phyloP scores from a whole-genome alignment of 2,888 invertebrate genomes.

The Habroteleia sp. region DNA sequence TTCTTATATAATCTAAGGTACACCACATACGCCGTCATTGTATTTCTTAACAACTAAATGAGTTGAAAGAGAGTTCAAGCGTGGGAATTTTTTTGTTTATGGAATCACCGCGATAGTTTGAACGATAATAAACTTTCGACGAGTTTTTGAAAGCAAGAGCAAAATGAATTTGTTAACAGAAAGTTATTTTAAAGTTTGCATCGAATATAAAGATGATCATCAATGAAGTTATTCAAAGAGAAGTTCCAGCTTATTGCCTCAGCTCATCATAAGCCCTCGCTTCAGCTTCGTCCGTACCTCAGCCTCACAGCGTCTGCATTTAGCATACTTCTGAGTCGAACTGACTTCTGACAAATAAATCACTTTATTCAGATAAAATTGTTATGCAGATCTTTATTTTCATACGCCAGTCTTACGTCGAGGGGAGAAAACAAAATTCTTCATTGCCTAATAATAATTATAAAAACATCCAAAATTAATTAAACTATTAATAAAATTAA shows the following conservation, averaged over 20 bases:
- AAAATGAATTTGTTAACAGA: conserved; percentile 2
- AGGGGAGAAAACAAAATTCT: too few species aligned
- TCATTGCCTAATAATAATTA: too few species aligned
- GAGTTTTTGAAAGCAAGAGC: too few species aligned
- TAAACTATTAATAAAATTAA: too few species aligned
- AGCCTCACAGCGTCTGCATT: conserved; percentile 68
- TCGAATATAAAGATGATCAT: conserved; percentile 40
- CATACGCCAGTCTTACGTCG: too few species aligned
- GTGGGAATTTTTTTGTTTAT: conserved; percentile 1
- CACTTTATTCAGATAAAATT: conserved; percentile 11
- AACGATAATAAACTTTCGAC: too few species aligned
- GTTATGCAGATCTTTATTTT: too few species aligned
- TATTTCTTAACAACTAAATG: conserved; percentile 23
- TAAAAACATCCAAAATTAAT: too few species aligned
- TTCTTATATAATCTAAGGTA: conserved; percentile 51
- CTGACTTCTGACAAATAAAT: conserved; percentile 40
- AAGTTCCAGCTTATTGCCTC: conserved; percentile 58
- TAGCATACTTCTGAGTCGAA: conserved; percentile 53
- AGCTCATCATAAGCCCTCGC: conserved; percentile 67
- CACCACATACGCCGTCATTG: conserved; percentile 13
- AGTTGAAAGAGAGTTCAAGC: conserved; percentile 7
- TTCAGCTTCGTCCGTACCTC: conserved; percentile 67
- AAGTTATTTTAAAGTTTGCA: conserved; percentile 17
- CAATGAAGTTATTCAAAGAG: conserved; percentile 59
- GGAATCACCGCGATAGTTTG: too few species aligned